Base-by-base conservation (phyloP, 1,140 invertebrate species). In the Zaprionus kolodkinae region DNA sequence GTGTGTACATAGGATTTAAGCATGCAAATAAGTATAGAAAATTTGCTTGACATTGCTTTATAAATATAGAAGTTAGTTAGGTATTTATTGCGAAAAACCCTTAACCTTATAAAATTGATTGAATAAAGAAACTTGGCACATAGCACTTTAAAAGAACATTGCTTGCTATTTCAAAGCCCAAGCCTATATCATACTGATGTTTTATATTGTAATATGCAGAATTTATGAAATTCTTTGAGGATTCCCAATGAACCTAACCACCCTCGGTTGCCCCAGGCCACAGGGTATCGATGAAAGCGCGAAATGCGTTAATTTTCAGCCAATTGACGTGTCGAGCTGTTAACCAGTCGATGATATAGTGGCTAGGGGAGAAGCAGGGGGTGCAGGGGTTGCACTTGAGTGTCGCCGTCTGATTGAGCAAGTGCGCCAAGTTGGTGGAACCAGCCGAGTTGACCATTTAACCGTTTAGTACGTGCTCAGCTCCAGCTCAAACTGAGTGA, bases 251-350 rank as follows among this genome's bases (percentile, higher is more conserved):
- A n/a, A n/a, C n/a, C n/a, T n/a, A n/a, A 30, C 27, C 27, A 30
- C 6, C 27, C 27, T 30, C 3, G 1, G 1, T 11, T 11, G 0
- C 2, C 2, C 1, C 1, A n/a, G 35, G 7, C 5, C 7, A n/a
- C 30, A 63, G 59, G 27, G 72, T 68, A 54, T 36, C 35, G 70
- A 78, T 72, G 84, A 89, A 89, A 88, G 84, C 85, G 80, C 75
- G 77, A 89, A 88, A 81, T 88, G 84, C 84, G 84, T 89, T 88
- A 89, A 88, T 88, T 88, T 88, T 72, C 60, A 72, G 76, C 71
- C 84, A 88, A 88, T 88, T 88, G 84, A 88, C 85, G 84, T 61
- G 79, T 70, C 79, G 40, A 65, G 43, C 30, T 35, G 67, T 48
- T 61, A 61, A 68, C 50, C 40, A 70, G 57, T 62, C 72, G 40